Evolutionary conservation across 2,888 invertebrate species (phyloP).

Genomic region (Creontiades dilutus): DNA sequence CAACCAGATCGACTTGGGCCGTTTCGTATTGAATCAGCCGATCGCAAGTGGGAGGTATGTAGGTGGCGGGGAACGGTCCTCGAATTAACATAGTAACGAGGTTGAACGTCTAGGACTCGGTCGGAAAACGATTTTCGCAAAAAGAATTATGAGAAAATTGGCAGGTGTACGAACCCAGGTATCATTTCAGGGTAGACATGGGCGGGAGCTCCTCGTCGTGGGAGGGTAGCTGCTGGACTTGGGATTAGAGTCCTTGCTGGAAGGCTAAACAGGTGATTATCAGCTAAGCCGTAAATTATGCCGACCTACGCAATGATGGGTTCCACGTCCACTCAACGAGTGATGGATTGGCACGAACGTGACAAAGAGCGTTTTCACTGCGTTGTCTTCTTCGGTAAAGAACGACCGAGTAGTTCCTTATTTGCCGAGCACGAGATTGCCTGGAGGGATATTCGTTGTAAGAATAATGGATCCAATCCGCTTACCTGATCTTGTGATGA

Average conservation of each 20-base stretch:
- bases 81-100: slow-evolving; percentile 13
- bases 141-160: slow-evolving; percentile 17
- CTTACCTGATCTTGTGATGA: no score
- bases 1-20: no score
- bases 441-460: no score
- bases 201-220: neutral
- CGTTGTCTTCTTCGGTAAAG: neutral
- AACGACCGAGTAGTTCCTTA: no score
- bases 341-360: neutral
- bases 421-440: no score
- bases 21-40: no score
- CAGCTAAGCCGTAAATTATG: slow-evolving; percentile 15
- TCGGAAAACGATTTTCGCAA: neutral
- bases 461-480: no score
- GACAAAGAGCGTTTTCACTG: neutral
- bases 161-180: neutral
- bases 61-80: neutral
- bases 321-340: neutral
- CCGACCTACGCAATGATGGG: neutral
- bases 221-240: neutral
- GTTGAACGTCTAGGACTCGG: neutral
- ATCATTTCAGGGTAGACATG: neutral
- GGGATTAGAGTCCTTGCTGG: neutral
- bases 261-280: neutral
- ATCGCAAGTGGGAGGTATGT: neutral